A percentile compares a stretch with the other conserved stretches of the same genome.
Evolutionary conservation across 1,140 invertebrate genomes (phyloP).

Genomic region (Planococcus citri): DNA sequence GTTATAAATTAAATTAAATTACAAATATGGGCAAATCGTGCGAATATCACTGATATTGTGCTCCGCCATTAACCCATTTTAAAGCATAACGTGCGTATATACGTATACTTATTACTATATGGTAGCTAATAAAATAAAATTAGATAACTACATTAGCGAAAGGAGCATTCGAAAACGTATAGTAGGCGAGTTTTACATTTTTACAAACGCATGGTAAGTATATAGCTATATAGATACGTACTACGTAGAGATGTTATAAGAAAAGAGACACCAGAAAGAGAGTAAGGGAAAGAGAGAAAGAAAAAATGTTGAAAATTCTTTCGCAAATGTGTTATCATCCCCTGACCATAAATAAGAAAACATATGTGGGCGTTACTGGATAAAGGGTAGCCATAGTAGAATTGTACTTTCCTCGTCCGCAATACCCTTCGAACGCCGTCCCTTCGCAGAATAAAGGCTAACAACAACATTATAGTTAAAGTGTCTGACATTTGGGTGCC

Average conservation of each 20-base stretch:
- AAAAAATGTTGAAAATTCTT: not conserved
- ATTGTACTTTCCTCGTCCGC: slow-evolving; percentile 11
- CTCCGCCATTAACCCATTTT: not conserved
- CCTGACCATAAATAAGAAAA: slow-evolving; percentile 17
- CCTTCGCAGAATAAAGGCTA: not conserved
- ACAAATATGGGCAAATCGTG: no score
- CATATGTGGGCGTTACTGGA: slow-evolving; percentile 17
- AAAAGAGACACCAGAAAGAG: not conserved
- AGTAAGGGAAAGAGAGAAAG: not conserved
- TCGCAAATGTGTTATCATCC: slow-evolving; percentile 8
- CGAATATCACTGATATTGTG: no score
- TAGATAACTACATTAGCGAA: slow-evolving; percentile 7
- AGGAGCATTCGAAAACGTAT: not conserved
- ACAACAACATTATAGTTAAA: slow-evolving; percentile 20
- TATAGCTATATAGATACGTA: no score
- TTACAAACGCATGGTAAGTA: not conserved
- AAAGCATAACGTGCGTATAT: not conserved
- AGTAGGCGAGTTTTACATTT: not conserved
- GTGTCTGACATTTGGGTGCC: slow-evolving; percentile 19
- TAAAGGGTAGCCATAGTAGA: slow-evolving; percentile 18
- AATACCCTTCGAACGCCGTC: not conserved
- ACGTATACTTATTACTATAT: not conserved
- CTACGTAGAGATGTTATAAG: not conserved
- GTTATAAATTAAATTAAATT: no score
- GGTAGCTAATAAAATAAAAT: not conserved